Conservation (phyloP, 2,888 invertebrate species). For the Uropetala carovei region DNA sequence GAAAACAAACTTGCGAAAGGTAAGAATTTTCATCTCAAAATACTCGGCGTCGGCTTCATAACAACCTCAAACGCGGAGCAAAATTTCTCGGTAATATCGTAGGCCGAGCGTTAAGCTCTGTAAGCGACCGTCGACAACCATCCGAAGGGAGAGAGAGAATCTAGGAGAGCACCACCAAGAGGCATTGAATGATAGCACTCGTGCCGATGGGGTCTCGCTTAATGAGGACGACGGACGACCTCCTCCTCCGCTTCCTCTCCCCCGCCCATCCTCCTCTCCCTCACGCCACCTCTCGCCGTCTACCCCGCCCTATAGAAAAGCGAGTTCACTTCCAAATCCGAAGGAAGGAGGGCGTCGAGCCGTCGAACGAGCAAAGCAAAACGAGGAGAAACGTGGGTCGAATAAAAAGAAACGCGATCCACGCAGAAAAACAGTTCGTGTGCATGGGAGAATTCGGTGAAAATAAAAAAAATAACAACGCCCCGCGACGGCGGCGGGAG, state of each 20-base stretch:
- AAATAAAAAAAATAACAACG: constrained; percentile 9
- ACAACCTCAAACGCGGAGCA: not conserved
- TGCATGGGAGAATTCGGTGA: constrained; percentile 18
- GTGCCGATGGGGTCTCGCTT: not conserved
- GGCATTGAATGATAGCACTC: constrained; percentile 19
- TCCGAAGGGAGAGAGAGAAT: not conserved
- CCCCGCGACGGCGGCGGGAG: not conserved
- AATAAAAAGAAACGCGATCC: constrained; percentile 29
- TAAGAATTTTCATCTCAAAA: too few species aligned
- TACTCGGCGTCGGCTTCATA: not conserved
- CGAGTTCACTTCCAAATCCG: too few species aligned
- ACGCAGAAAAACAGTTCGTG: constrained; percentile 29
- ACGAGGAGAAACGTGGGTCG: constrained; percentile 13
- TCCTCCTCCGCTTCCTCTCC: not conserved
- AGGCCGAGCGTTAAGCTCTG: not conserved
- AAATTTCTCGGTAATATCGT: not conserved
- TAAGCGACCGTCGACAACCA: constrained; percentile 2
- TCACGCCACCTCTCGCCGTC: too few species aligned
- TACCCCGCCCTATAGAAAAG: too few species aligned
- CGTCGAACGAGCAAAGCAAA: not conserved
- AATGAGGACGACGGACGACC: constrained; percentile 18
- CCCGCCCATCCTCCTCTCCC: too few species aligned
- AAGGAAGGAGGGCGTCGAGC: not conserved
- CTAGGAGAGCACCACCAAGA: not conserved
- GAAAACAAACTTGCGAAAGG: too few species aligned